Evolutionary conservation across 2,888 invertebrate species (phyloP).

Genomic region (Chirona hameri): DNA sequence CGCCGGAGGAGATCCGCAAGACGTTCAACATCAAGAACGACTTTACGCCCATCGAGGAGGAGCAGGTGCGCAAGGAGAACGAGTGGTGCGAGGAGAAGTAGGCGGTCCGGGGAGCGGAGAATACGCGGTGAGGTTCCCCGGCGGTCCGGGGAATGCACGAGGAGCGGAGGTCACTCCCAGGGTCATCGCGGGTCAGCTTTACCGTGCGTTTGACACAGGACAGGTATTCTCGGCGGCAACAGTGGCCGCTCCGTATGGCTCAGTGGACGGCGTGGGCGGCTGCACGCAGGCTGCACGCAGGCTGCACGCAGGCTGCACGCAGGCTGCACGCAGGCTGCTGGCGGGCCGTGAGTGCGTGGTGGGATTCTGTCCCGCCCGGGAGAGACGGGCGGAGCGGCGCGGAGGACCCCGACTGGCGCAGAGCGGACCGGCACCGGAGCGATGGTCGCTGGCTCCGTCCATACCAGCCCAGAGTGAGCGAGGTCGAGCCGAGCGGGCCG

Average conservation of each 20-base stretch:
- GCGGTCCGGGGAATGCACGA: neutral
- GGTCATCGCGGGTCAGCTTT: neutral
- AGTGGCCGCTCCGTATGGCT: neutral
- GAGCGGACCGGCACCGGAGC: no score
- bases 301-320: no score
- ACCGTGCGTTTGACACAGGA: neutral
- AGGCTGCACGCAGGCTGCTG: neutral
- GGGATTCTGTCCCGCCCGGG: no score
- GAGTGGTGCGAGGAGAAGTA: conserved; percentile 91
- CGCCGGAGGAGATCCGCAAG: conserved; percentile 94
- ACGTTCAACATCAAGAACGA: conserved; percentile 97
- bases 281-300: neutral
- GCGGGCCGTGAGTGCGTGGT: no score
- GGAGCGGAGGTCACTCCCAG: neutral
- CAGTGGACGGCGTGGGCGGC: neutral
- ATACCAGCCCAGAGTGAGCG: no score
- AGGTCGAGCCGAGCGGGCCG: neutral
- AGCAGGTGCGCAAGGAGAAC: conserved; percentile 94
- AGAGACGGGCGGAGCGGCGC: no score
- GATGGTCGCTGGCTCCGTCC: no score
- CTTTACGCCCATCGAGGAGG: conserved; percentile 93
- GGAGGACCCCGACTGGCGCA: no score
- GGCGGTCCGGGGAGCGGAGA: conserved; percentile 38
- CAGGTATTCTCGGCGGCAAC: neutral
- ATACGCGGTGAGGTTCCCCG: neutral